These are phyloP conservation scores for Cardiocondyla obscurior DNA, from an alignment of 1,140 invertebrate genomes.

Conservation along the genomic window DNA sequence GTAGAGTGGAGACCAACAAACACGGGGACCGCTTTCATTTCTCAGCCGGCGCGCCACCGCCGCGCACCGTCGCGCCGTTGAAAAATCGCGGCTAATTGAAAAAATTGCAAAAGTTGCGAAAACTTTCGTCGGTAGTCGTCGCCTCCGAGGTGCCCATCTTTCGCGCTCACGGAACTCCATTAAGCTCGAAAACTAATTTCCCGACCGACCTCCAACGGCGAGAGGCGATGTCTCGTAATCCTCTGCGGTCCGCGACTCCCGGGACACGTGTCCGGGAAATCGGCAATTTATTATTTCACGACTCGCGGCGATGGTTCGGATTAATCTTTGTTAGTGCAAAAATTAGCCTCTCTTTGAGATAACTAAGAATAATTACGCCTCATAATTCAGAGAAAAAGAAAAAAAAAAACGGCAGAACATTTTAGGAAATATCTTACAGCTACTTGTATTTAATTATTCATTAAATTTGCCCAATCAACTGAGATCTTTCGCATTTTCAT, in stretches of 20 bases:
- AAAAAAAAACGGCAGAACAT: not conserved
- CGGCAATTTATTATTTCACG: slow-evolving; percentile 47
- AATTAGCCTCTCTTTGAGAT: not conserved
- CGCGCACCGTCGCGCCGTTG: slow-evolving; percentile 47
- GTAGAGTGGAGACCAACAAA: slow-evolving; percentile 7
- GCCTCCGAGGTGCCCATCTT: slow-evolving; percentile 67
- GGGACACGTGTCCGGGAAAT: slow-evolving; percentile 36
- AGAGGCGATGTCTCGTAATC: slow-evolving; percentile 70
- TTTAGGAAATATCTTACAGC: not conserved
- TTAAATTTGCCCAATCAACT: not conserved
- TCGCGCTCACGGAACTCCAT: slow-evolving; percentile 79
- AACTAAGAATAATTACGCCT: not conserved
- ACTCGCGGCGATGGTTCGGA: not conserved
- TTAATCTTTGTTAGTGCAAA: slow-evolving; percentile 11
- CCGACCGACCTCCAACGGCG: slow-evolving; percentile 44
- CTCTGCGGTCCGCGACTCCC: slow-evolving; percentile 54
- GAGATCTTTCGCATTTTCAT: not conserved
- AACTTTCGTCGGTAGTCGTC: slow-evolving; percentile 45
- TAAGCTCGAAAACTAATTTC: slow-evolving; percentile 78
- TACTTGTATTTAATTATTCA: not conserved
- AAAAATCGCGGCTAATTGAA: slow-evolving; percentile 72
- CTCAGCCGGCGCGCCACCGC: slow-evolving; percentile 4
- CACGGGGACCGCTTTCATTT: slow-evolving; percentile 17
- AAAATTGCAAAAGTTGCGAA: slow-evolving; percentile 67
- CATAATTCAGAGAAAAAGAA: not conserved